A percentile compares a stretch with the other conserved stretches of the same genome.
phyloP scores from a whole-genome alignment of 2,797 vertebrate genomes.

The Lycodopsis pacificus region DNA sequence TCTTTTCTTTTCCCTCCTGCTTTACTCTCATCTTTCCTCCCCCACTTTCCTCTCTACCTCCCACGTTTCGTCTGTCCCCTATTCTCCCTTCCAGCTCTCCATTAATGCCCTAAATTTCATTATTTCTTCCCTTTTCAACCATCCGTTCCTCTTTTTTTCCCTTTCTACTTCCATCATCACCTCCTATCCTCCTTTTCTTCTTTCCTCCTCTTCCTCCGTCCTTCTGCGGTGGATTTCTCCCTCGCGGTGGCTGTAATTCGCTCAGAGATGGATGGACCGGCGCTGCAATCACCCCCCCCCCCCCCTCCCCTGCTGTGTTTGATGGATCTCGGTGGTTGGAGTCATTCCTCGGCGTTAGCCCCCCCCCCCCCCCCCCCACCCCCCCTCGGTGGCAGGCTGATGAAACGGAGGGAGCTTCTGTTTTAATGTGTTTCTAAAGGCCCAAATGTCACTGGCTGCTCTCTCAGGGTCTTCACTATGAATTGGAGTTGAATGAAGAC shows the following conservation, averaged over 20 bases:
- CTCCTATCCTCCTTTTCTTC: background rate
- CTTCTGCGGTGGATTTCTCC: conserved; percentile 34
- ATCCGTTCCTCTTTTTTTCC: background rate
- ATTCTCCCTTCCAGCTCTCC: too few relatives aligned
- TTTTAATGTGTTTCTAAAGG: conserved; percentile 40
- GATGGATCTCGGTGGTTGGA: conserved; percentile 57
- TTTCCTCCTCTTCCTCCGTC: background rate
- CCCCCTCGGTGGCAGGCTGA: conserved; percentile 41
- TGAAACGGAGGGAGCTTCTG: conserved; percentile 17
- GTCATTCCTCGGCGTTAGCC: conserved; percentile 14
- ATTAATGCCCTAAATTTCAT: too few relatives aligned
- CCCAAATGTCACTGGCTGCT: background rate
- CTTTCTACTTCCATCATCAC: background rate
- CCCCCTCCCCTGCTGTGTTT: conserved; percentile 18
- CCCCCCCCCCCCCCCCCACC: conserved; percentile 37
- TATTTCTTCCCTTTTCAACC: too few relatives aligned
- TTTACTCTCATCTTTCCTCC: background rate
- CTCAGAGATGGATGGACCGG: conserved; percentile 53
- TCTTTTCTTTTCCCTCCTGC: too few relatives aligned
- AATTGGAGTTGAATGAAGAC: background rate
- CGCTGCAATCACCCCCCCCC: conserved; percentile 42
- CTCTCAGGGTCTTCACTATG: background rate
- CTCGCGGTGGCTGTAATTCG: conserved; percentile 58
- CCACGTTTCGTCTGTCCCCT: background rate
- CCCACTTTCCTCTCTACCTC: background rate